A percentile compares a stretch with the other conserved stretches of the same genome.
Evolutionary conservation across 2,797 vertebrate genomes (phyloP).

Genomic region (Hylomyscus alleni): DNA sequence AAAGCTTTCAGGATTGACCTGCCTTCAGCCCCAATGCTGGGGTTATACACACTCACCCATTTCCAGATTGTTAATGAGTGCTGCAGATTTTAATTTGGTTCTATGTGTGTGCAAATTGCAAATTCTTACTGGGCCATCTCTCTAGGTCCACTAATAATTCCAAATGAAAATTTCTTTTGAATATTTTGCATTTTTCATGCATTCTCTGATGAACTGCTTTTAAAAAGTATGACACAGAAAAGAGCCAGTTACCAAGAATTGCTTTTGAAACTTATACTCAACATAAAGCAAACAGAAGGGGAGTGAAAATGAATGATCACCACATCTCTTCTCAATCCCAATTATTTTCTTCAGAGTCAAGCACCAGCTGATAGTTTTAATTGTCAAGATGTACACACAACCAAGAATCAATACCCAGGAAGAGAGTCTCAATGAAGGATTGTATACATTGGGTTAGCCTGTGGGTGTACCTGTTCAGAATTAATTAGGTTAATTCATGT

Average conservation of each 20-base stretch:
- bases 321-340: not conserved
- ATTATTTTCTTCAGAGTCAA: not conserved
- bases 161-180: not conserved
- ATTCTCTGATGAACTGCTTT: not conserved
- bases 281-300: not conserved
- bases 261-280: not conserved
- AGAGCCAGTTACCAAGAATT: not conserved
- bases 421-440: not conserved
- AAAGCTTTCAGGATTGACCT: not conserved
- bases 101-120: not conserved
- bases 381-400: no score
- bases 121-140: not conserved
- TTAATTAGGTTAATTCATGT: not conserved
- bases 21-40: not conserved
- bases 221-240: not conserved
- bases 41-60: not conserved
- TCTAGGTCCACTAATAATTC: not conserved
- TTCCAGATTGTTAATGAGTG: not conserved
- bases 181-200: slow-evolving; percentile 11
- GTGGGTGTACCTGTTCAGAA: not conserved
- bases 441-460: not conserved
- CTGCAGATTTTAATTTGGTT: not conserved
- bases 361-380: not conserved
- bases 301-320: not conserved
- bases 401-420: not conserved